phyloP scores from a whole-genome alignment of 2,888 invertebrate species.

The Hypselothyrea guttata region DNA sequence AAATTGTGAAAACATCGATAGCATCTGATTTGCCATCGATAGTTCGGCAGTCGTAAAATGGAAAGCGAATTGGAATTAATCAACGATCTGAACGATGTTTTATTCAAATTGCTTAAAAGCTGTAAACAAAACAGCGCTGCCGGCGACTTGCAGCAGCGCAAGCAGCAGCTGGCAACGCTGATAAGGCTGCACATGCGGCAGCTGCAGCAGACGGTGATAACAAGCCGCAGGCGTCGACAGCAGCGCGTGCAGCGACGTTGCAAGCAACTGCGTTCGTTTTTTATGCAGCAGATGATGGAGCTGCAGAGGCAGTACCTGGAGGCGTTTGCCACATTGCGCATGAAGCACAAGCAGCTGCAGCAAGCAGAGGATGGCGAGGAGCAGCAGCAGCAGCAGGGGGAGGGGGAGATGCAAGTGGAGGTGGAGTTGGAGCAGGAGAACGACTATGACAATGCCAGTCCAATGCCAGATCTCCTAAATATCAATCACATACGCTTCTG shows the following conservation, averaged over 20 bases:
- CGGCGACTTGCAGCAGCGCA: constrained; percentile 24
- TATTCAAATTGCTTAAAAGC: constrained; percentile 32
- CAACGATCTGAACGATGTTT: constrained; percentile 35
- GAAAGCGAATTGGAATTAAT: constrained; percentile 45
- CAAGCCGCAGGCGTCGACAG: constrained; percentile 69
- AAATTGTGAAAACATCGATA: too few species aligned
- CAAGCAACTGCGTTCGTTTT: constrained; percentile 68
- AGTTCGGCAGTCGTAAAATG: constrained; percentile 32
- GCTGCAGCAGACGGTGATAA: constrained; percentile 72
- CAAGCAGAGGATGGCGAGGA: background rate
- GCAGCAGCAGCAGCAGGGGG: too few species aligned
- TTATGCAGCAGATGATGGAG: constrained; percentile 73
- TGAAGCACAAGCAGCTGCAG: constrained; percentile 37
- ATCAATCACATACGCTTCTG: constrained; percentile 34
- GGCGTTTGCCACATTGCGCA: constrained; percentile 54
- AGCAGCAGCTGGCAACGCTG: constrained; percentile 44
- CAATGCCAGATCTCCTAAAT: too few species aligned
- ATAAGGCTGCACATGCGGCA: constrained; percentile 69
- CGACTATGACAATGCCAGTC: too few species aligned
- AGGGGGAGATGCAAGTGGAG: background rate
- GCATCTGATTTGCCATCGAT: too few species aligned
- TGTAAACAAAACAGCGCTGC: background rate
- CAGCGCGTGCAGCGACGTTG: constrained; percentile 66
- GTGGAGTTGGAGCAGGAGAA: too few species aligned
- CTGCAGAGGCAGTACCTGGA: constrained; percentile 75